Percentiles rank a stretch among this genome's conserved stretches.
Conservation (phyloP, 2,888 invertebrate species). For the Lycophotia porphyrea region DNA sequence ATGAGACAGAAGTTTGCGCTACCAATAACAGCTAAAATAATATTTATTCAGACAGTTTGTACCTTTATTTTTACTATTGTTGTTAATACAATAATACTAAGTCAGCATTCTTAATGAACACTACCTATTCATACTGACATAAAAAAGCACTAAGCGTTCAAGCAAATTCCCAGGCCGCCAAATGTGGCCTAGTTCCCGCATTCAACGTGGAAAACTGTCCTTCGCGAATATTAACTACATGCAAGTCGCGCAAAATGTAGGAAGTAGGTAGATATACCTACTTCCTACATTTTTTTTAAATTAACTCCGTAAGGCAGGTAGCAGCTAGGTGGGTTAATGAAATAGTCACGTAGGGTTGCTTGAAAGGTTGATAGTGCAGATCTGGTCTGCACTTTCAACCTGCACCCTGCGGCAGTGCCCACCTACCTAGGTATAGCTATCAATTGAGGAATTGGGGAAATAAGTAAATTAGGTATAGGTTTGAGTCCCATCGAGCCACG, state of each 20-base stretch:
- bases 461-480: not conserved
- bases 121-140: constrained; percentile 28
- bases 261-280: constrained; percentile 34
- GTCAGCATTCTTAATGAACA: constrained; percentile 25
- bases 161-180: constrained; percentile 55
- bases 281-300: constrained; percentile 27
- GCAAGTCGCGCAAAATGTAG: constrained; percentile 39
- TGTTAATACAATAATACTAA: constrained; percentile 25
- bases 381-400: not conserved
- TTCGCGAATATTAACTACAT: constrained; percentile 50
- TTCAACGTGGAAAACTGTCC: constrained; percentile 59
- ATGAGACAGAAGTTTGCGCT: constrained; percentile 19
- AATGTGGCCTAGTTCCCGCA: constrained; percentile 67
- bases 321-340: not conserved
- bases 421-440: not conserved
- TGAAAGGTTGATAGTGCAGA: not conserved
- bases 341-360: not conserved
- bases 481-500: not conserved
- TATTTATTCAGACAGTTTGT: constrained; percentile 38
- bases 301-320: not conserved
- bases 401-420: not conserved
- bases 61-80: constrained; percentile 37
- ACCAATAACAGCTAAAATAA: constrained; percentile 42
- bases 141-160: constrained; percentile 42
- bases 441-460: not conserved